Conservation (phyloP, 2,888 invertebrate species). For the Adelphocoris suturalis region DNA sequence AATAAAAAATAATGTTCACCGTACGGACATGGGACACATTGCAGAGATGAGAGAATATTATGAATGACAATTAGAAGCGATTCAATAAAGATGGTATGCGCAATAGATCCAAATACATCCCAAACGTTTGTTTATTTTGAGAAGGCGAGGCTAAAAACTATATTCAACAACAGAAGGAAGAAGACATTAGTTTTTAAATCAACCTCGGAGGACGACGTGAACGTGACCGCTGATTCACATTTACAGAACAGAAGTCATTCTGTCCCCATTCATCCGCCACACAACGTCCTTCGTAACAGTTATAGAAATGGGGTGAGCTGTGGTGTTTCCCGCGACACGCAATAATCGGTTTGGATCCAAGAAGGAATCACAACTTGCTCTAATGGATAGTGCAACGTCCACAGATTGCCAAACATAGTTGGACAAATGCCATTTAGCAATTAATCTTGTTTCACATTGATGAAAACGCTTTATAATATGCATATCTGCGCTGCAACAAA, state of each 20-base stretch:
- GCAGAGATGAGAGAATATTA: neutral
- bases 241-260: slow-evolving; percentile 18
- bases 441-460: too few relatives aligned
- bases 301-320: slow-evolving; percentile 1
- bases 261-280: slow-evolving; percentile 31
- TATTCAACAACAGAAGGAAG: neutral
- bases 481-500: too few relatives aligned
- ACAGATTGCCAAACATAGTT: too few relatives aligned
- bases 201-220: slow-evolving; percentile 8
- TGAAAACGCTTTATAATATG: too few relatives aligned
- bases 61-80: neutral
- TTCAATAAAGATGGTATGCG: slow-evolving; percentile 34
- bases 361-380: neutral
- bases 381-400: too few relatives aligned
- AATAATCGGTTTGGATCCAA: neutral
- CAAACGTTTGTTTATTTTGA: slow-evolving; percentile 1
- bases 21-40: neutral
- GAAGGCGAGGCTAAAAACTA: neutral
- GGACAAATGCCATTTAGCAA: too few relatives aligned
- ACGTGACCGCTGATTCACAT: slow-evolving; percentile 10
- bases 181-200: neutral
- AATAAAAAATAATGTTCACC: slow-evolving; percentile 18
- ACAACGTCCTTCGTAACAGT: slow-evolving; percentile 11
- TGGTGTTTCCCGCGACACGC: slow-evolving; percentile 9
- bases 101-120: slow-evolving; percentile 18